phyloP scores from a whole-genome alignment of 1,140 invertebrate genomes.

The Capitella teleta region DNA sequence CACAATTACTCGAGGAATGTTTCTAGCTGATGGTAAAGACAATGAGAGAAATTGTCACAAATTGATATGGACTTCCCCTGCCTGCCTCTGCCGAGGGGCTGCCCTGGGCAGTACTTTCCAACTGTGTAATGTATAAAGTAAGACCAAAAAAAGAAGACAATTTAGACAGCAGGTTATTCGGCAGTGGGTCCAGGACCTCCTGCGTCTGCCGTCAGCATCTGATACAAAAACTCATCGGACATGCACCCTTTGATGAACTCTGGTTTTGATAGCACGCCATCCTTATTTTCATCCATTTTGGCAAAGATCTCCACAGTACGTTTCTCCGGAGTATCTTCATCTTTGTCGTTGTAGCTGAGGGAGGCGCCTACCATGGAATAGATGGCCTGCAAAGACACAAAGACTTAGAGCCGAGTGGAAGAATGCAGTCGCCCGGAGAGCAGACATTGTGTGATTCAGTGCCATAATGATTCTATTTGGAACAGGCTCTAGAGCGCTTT shows the following conservation, averaged over 20 bases:
- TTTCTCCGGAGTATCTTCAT: constrained; percentile 63
- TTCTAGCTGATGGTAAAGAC: too few species aligned
- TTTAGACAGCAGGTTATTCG: too few species aligned
- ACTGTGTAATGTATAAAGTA: too few species aligned
- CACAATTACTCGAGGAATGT: too few species aligned
- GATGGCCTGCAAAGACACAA: constrained; percentile 67
- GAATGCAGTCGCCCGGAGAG: neutral
- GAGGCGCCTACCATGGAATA: constrained; percentile 96
- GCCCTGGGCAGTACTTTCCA: too few species aligned
- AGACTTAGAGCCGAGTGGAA: neutral
- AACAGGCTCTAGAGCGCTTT: neutral
- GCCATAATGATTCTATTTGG: neutral
- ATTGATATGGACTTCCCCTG: too few species aligned
- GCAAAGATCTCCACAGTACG: constrained; percentile 96
- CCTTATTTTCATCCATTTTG: constrained; percentile 98
- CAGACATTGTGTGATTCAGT: too few species aligned
- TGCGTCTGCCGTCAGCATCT: constrained; percentile 71
- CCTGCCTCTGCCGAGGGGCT: too few species aligned
- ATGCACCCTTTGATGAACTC: constrained; percentile 98
- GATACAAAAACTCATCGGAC: constrained; percentile 91
- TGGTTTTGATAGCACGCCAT: constrained; percentile 93
- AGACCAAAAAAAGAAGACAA: too few species aligned
- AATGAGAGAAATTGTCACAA: too few species aligned
- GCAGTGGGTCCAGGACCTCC: too few species aligned
- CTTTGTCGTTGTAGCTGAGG: constrained; percentile 58